phyloP scores from a whole-genome alignment of 2,888 invertebrate species.

The Heteromurus nitidus region DNA sequence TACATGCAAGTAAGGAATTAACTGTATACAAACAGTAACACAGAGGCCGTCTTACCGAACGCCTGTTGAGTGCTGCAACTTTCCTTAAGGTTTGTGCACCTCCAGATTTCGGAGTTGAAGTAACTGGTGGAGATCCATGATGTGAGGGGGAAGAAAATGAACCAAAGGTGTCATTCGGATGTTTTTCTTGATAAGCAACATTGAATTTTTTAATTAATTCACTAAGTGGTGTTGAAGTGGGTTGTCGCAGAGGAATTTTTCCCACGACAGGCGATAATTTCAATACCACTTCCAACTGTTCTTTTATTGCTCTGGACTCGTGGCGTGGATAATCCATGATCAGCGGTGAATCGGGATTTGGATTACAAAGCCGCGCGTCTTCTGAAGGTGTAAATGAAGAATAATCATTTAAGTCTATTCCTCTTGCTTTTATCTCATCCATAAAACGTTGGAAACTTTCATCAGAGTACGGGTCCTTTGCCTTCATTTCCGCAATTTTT shows the following conservation, averaged over 20 bases:
- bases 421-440: constrained; percentile 10
- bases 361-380: constrained; percentile 21
- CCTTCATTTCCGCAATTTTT: constrained; percentile 39
- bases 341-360: constrained; percentile 45
- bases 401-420: constrained; percentile 7
- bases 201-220: constrained; percentile 22
- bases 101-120: constrained; percentile 17
- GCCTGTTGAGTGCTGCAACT: constrained; percentile 35
- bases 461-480: constrained; percentile 42
- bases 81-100: constrained; percentile 2
- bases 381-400: constrained; percentile 41
- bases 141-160: background rate
- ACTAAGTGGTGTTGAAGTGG: constrained; percentile 14
- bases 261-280: background rate
- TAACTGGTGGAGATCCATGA: background rate
- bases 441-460: constrained; percentile 25
- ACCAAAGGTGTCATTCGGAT: background rate
- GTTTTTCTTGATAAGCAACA: background rate
- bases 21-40: no score
- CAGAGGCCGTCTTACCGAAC: constrained; percentile 31
- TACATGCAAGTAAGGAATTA: no score
- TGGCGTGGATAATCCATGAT: constrained; percentile 26
- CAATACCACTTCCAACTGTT: constrained; percentile 40
- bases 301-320: constrained; percentile 42
- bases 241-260: constrained; percentile 5